Evolutionary conservation across 2,113 vertebrate genomes (phyloP).

Genomic region (Saguinus imperator): DNA sequence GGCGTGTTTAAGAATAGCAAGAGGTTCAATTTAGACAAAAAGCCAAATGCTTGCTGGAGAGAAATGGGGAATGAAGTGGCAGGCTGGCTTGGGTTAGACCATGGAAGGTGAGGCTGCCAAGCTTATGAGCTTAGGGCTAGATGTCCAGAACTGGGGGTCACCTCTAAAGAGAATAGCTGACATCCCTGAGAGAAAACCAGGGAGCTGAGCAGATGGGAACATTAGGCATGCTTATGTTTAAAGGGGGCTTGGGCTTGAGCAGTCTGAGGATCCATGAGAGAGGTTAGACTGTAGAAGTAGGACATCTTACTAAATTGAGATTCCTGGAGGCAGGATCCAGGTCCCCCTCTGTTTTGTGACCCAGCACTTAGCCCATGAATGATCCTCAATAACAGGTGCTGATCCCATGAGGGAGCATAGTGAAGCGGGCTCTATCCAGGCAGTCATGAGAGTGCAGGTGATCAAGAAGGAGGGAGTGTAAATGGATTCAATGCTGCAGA

Average conservation of each 20-base stretch:
- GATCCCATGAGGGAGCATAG: not conserved
- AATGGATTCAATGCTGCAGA: not conserved
- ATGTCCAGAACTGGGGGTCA: rapidly evolving
- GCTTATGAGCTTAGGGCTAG: not conserved
- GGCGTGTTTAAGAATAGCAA: not conserved
- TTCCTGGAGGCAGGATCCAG: not conserved
- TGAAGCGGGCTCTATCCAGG: not conserved
- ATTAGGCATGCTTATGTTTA: not conserved
- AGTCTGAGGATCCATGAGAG: not conserved
- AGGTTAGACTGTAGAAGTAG: not conserved
- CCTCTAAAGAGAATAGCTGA: not conserved
- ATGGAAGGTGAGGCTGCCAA: no score
- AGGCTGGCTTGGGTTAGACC: not conserved
- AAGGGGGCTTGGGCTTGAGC: not conserved
- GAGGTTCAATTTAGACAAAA: not conserved
- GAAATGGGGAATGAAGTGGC: no score
- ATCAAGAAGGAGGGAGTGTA: not conserved
- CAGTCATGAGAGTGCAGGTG: not conserved
- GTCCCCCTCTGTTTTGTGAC: not conserved
- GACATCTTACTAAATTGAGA: not conserved
- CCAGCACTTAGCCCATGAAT: not conserved
- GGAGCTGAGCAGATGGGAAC: not conserved
- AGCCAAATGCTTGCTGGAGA: not conserved
- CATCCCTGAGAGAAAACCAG: not conserved
- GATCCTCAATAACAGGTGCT: not conserved